phyloP scores from a whole-genome alignment of 1,140 invertebrate species.

The Hylyphantes graminicola region DNA sequence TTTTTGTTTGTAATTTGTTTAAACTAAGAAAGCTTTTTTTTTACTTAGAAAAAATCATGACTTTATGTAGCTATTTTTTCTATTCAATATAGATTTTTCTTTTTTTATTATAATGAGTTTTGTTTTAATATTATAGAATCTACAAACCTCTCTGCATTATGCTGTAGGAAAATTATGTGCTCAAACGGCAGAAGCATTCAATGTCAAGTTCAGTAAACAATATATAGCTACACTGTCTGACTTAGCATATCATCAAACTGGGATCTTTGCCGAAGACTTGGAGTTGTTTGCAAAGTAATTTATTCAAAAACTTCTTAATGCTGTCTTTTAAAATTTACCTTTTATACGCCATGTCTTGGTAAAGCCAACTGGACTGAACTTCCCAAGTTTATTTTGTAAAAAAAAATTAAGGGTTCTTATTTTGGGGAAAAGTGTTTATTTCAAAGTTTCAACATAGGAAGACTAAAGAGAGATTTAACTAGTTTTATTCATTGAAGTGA shows the following conservation, averaged over 20 bases:
- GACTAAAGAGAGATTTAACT: too few relatives aligned
- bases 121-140: constrained; percentile 13
- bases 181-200: background rate
- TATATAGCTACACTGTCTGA: constrained; percentile 27
- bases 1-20: too few relatives aligned
- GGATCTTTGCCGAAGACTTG: constrained; percentile 44
- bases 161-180: constrained; percentile 37
- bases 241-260: constrained; percentile 27
- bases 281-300: constrained; percentile 45
- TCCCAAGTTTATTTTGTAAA: too few relatives aligned
- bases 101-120: background rate
- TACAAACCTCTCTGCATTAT: constrained; percentile 32
- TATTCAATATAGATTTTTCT: too few relatives aligned
- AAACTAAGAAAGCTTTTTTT: too few relatives aligned
- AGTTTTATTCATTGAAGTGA: too few relatives aligned
- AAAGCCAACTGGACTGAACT: too few relatives aligned
- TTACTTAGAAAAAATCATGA: too few relatives aligned
- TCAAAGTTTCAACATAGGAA: too few relatives aligned
- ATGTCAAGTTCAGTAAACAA: constrained; percentile 27
- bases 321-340: constrained; percentile 8
- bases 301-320: background rate
- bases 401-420: too few relatives aligned
- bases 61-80: too few relatives aligned
- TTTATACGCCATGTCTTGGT: background rate
- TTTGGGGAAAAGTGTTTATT: too few relatives aligned